Evolutionary conservation across 2,797 vertebrate genomes (phyloP).

Genomic region (Eulemur coronatus): DNA sequence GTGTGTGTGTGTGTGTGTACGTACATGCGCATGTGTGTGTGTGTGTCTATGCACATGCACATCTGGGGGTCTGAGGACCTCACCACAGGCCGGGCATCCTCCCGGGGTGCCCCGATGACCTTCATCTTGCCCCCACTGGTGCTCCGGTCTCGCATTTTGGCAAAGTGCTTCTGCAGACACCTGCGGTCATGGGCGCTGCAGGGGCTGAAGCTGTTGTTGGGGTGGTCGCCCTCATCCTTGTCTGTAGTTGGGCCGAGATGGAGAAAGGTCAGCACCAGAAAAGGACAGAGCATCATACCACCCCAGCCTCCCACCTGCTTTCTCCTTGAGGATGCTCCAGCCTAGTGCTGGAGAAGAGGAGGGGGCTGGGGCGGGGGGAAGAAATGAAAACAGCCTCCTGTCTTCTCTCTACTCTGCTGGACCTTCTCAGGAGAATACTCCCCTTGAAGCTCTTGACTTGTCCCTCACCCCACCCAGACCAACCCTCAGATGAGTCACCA

Average conservation of each 20-base stretch:
- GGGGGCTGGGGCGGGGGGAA: not conserved
- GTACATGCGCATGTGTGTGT: no score
- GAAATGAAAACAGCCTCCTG: not conserved
- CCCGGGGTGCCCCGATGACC: slow-evolving; percentile 85
- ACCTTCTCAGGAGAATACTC: not conserved
- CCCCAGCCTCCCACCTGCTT: not conserved
- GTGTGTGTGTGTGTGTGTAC: accelerated
- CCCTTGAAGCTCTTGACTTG: slow-evolving; percentile 45
- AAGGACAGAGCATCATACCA: not conserved
- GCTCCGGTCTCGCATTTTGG: slow-evolving; percentile 86
- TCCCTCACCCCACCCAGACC: slow-evolving; percentile 51
- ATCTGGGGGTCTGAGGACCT: slow-evolving; percentile 11
- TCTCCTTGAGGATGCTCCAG: not conserved
- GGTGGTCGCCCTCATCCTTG: slow-evolving; percentile 90
- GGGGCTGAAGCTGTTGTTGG: slow-evolving; percentile 93
- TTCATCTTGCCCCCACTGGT: slow-evolving; percentile 89
- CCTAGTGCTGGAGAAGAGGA: accelerated
- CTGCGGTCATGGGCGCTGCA: slow-evolving; percentile 93
- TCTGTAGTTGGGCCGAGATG: slow-evolving; percentile 67
- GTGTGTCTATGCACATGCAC: not conserved
- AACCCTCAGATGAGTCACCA: slow-evolving; percentile 60
- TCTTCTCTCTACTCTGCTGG: not conserved
- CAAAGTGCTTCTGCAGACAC: slow-evolving; percentile 93
- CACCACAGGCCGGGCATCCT: slow-evolving; percentile 87
- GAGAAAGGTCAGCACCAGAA: not conserved